Evolutionary conservation across 64 coral and sea anemone species (phyloP), one percentile per base, ranked within the genome.

Genomic region (Actinia equina): DNA sequence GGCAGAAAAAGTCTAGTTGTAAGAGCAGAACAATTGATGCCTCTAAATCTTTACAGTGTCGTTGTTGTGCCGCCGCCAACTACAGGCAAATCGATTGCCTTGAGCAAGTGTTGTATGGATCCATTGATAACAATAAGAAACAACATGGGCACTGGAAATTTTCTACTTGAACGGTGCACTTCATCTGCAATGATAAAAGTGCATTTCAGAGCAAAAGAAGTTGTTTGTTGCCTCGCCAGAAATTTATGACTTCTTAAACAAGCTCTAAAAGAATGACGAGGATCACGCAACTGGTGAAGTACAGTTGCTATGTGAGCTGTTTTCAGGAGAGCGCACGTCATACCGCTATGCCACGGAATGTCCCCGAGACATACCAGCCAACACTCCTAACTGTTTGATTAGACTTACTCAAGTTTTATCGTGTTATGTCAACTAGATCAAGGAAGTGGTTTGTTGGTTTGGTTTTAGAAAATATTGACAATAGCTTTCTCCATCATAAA

Each of bases 41-140:
- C 86, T 20, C 42, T 84, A 5, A 88, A 93, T 58, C 3, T 93
- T 4, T 93, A 41, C 63, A n/a, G 43, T 10, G 44, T 93, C 6
- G 57, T 88, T 18, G 70, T 93, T 58, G 86, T 82, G 6, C 86
- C 86, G 3, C 91, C 91, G 58, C 30, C 30, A 37, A 88, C 91
- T 18, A 93, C 91, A 44, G 91, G 91, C 25, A 93, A 93, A 77
- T 93, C 92, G 15, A 70, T 53, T 23, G 86, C 87, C 13, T n/a
- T 93, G 27, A 89, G 85, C 41, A 82, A 89, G 88, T 87, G 85
- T 53, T 49, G 87, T 2, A 22, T 89, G 0, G 49, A 85, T 27
- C 90, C 78, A 70, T 4, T 70, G 2, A 70, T 70, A 6, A 6
- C 23, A 27, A 9, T 70, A 7, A 19, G 23, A 70, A 22, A 70